Base-by-base conservation (phyloP, 2,888 invertebrate genomes). In the Watsonalla cultraria region DNA sequence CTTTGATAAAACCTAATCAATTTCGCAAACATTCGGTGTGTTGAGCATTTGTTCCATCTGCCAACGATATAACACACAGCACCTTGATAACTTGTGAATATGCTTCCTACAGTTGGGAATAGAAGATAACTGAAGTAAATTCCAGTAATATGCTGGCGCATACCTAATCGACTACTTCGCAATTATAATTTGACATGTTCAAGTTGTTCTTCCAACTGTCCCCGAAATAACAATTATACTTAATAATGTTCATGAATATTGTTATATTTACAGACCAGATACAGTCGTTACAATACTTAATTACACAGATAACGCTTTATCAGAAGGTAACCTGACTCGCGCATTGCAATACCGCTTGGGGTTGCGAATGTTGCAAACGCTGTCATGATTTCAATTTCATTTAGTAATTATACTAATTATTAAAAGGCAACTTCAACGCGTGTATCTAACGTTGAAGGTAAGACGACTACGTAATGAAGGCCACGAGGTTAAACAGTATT, bases 261-360 rank as follows among this genome's bases (percentile, higher is more conserved):
- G 70, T 70, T 71, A 70, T 72, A 72, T 76, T 76, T 79, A 81
- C 80, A 77, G 76, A 74, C 73, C 75, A 83, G 85, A 87, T 86
- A 87, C 75, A 74, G 69, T 65, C 85, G 82, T 87, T 85, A 84
- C 82, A 85, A 84, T 72, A 79, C 78, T 84, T 83, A 86, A 85
- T n/a, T 79, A 72, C 67, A 66, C 69, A 74, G 89, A 88, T 88
- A 88, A 82, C 70, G 37, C 37, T 76, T 78, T 88, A 89, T 88
- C 88, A 80, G 76, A 56, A 58, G 59, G 59, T 62, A 62, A 58
- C 65, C 64, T 60, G 62, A 65, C 58, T 59, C 56, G 63, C 59
- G 52, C 51, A 62, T 52, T 57, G 55, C 52, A 48, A 54, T 55
- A 54, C 59, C 59, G 60, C 2, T 4, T 65, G 66, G 52, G 51